Conservation (phyloP, 2,113 vertebrate genomes). For the Phycodurus eques region DNA sequence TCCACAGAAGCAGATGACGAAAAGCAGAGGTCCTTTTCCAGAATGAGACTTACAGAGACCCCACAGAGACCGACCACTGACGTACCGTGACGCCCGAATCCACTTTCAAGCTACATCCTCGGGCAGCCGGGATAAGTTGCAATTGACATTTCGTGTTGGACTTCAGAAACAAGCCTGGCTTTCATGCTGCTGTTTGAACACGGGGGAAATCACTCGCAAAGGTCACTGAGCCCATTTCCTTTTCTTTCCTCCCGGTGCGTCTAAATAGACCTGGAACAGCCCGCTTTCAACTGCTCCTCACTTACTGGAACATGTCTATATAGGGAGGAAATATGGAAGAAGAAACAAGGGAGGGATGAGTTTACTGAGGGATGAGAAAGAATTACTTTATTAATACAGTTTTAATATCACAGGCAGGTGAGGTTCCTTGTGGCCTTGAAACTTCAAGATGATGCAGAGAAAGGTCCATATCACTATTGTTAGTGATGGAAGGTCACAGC, state of each 20-base stretch:
- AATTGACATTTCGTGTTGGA: constrained; percentile 78
- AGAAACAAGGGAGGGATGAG: background rate
- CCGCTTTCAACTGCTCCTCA: constrained; percentile 62
- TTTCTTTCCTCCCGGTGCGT: constrained; percentile 62
- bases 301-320: constrained; percentile 59
- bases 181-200: constrained; percentile 81
- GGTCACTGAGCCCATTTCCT: constrained; percentile 82
- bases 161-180: constrained; percentile 80
- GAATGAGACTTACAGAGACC: constrained; percentile 45
- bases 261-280: constrained; percentile 65
- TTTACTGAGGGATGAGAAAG: constrained; percentile 18
- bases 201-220: constrained; percentile 77
- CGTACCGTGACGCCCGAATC: constrained; percentile 71
- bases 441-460: no score
- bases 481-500: no score
- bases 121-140: constrained; percentile 76
- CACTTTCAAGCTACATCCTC: constrained; percentile 75
- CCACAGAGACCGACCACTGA: constrained; percentile 57
- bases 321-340: constrained; percentile 37
- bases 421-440: no score
- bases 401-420: background rate
- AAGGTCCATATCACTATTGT: no score
- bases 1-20: constrained; percentile 4
- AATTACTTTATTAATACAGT: constrained; percentile 7
- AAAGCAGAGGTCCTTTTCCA: constrained; percentile 13